Percentiles rank a stretch among this genome's conserved stretches.
phyloP scores from a whole-genome alignment of 2,888 invertebrate species.

The Balanococcus diminutus region DNA sequence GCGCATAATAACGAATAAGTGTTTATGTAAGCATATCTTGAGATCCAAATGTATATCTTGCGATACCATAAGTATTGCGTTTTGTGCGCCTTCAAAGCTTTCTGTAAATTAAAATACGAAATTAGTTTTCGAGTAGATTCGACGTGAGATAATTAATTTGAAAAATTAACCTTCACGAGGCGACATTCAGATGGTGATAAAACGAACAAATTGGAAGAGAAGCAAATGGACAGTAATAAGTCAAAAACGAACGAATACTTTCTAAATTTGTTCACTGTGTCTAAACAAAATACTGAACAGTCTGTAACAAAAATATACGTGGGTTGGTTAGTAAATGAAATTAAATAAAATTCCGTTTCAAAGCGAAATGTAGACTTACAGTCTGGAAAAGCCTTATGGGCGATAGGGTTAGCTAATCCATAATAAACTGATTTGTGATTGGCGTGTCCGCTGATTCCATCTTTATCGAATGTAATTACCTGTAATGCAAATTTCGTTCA shows the following conservation, averaged over 20 bases:
- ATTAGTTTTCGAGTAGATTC: not conserved
- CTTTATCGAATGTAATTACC: constrained; percentile 86
- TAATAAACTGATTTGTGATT: constrained; percentile 90
- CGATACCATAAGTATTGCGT: constrained; percentile 98
- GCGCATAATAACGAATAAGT: constrained; percentile 62
- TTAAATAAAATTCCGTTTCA: not conserved
- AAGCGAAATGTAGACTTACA: constrained; percentile 1
- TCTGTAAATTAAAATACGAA: constrained; percentile 61
- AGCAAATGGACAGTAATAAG: constrained; percentile 71
- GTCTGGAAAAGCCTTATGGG: constrained; percentile 53
- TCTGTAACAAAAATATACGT: constrained; percentile 66
- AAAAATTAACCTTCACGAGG: not conserved
- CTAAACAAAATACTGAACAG: constrained; percentile 82
- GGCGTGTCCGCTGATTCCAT: constrained; percentile 89
- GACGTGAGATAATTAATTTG: no score
- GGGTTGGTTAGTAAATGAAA: constrained; percentile 43
- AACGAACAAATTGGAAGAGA: constrained; percentile 57
- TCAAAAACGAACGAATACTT: constrained; percentile 87
- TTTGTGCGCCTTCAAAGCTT: constrained; percentile 83
- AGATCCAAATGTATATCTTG: constrained; percentile 83
- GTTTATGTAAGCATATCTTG: constrained; percentile 89
- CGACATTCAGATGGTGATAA: constrained; percentile 11
- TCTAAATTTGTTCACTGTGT: constrained; percentile 81
- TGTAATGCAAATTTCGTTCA: constrained; percentile 37
- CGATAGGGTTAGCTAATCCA: constrained; percentile 63